Evolutionary conservation across 1,140 invertebrate genomes (phyloP), one percentile per base, ranked within the genome.

Genomic region (Adoxophyes honmai): DNA sequence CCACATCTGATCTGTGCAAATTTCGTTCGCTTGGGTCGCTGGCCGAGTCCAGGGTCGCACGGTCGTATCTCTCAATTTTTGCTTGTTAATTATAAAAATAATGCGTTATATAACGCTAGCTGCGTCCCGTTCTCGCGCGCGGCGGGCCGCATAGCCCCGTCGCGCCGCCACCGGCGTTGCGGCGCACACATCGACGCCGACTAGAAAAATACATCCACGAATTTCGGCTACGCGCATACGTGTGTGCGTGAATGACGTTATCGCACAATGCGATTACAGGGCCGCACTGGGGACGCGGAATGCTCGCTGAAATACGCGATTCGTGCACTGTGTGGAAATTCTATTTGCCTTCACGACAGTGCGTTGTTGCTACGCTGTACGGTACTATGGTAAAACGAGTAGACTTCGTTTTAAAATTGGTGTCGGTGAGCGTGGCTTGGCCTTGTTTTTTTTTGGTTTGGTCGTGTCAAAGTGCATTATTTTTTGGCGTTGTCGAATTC

Each of bases 21-120:
- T 83, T 88, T 85, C 74, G 81, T 76, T 75, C 68, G 70, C 64
- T 78, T 70, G 76, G 80, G 75, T 85, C 82, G 72, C 67, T 82
- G 80, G 13, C 81, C 85, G 73, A 58, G 61, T 63, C 77, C 85
- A 86, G 74, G 85, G 85, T 66, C 82, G 80, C 75, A 69, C 71
- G 60, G 78, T 68, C 70, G 83, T 84, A 83, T 86, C 80, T 84
- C 79, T 85, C 75, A 82, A 88, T 85, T 88, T 87, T 86, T 86
- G 85, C 75, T 75, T 88, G 85, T 88, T 88, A 88, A 88, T 88
- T 88, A 88, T 88, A 86, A 88, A 86, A 88, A 88, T 88, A 88
- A 88, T 88, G 85, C 80, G 85, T 88, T 88, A 86, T 86, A 86
- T 88, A 88, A 88, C 73, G 70, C 52, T 80, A 52, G 56, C 34